Percentiles rank a stretch among this genome's conserved stretches.
These are phyloP conservation scores for Stichopus chloronotus DNA, from an alignment of 35 echinoderm and acorn worm genomes.

Conservation along the genomic window DNA sequence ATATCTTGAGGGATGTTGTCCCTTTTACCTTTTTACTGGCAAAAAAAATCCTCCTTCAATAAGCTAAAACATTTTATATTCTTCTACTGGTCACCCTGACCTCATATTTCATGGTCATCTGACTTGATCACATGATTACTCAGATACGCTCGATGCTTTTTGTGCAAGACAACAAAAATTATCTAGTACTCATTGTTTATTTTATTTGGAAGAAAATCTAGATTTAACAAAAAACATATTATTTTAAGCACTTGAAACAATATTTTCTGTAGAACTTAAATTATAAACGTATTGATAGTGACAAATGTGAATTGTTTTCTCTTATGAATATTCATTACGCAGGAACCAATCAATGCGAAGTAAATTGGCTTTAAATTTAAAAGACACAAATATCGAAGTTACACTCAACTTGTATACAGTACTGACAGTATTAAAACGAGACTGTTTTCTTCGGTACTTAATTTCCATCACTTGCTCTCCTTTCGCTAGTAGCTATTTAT, in stretches of 20 bases:
- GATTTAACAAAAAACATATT: too few species aligned
- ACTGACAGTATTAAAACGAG: too few species aligned
- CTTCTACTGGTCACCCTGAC: neutral
- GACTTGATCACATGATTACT: neutral
- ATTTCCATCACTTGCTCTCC: too few species aligned
- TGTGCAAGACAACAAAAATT: neutral
- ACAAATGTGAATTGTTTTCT: neutral
- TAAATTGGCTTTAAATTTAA: conserved; percentile 82
- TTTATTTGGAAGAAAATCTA: neutral
- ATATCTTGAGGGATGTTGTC: too few species aligned
- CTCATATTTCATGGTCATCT: neutral
- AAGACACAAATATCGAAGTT: conserved; percentile 57
- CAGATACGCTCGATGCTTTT: neutral
- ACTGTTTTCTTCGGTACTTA: too few species aligned
- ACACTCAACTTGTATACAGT: neutral
- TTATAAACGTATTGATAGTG: neutral
- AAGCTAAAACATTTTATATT: neutral
- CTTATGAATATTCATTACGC: conserved; percentile 56
- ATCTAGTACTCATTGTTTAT: neutral
- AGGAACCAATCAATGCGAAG: conserved; percentile 54
- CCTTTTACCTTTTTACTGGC: too few species aligned
- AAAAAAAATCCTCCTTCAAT: neutral
- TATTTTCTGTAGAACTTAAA: neutral
- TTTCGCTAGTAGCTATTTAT: too few species aligned
- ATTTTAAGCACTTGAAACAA: neutral